Base-by-base conservation (phyloP, 2,888 invertebrate species). In the Ashinkailepas kermadecensis region DNA sequence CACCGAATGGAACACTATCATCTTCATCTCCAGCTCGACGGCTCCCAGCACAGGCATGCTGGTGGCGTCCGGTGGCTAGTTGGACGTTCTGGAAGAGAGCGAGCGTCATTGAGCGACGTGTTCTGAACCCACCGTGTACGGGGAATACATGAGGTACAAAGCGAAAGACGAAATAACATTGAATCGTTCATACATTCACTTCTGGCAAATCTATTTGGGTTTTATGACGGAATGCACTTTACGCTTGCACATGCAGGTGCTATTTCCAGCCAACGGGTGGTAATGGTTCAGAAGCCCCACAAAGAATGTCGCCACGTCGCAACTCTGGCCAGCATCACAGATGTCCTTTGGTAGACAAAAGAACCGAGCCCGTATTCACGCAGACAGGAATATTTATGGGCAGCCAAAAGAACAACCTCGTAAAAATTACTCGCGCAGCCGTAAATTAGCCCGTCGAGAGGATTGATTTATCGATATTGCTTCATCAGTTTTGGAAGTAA, bases 401-500 rank as follows among this genome's bases (percentile, higher is more conserved):
- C 74, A 56, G 74, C 39, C 21, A 54, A 74, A 74, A 74, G 74
- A 74, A 74, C 74, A 74, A 54, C 56, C 74, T 74, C 74, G 74
- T 74, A 74, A 74, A 74, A 74, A 74, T 74, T 74, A 56, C 56
- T 54, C 54, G 9, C 74, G 54, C 74, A 21, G 56, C 74, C 74
- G 74, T 74, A 74, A 74, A 74, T 74, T 74, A 74, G 74, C 21
- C 74, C 74, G 74, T 74, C 74, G 21, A 15, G 10, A 21, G 74
- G 74, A 74, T 74, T 74, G 74, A 74, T 74, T 74, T 74, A 74
- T 74, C 74, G 74, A 74, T 56, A 74, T 74, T 74, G 74, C 74
- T 74, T 74, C 74, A 74, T 74, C 74, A 74, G 74, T 56, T 74
- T 70, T 70, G 70, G 70, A 70, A 8, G 70, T 70, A 70, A 70